Conservation (phyloP, 2,888 invertebrate genomes). For the Rosalia funebris region DNA sequence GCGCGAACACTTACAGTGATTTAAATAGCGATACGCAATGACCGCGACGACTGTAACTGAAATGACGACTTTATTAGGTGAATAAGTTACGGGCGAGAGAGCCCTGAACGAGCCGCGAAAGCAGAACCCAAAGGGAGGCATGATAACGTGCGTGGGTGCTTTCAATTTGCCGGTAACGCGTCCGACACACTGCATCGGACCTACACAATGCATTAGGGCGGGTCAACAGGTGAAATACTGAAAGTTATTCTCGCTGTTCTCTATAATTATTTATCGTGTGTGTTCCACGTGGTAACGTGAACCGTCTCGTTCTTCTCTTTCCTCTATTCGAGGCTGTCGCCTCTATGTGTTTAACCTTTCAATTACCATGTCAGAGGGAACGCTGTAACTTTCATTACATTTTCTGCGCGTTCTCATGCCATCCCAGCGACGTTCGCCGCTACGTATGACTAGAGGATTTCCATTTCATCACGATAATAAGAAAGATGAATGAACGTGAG, state of each 20-base stretch:
- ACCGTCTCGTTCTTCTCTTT: slow-evolving; percentile 1
- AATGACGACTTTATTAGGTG: too few species aligned
- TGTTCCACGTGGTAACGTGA: slow-evolving; percentile 37
- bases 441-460: neutral
- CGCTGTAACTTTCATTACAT: slow-evolving; percentile 11
- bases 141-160: slow-evolving; percentile 28
- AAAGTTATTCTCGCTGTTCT: slow-evolving; percentile 36
- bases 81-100: neutral
- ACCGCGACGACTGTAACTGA: too few species aligned
- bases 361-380: slow-evolving; percentile 27
- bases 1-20: too few species aligned
- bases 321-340: slow-evolving; percentile 13
- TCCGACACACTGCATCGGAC: slow-evolving; percentile 28
- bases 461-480: neutral
- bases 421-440: slow-evolving; percentile 3
- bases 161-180: slow-evolving; percentile 32
- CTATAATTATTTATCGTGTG: slow-evolving; percentile 42
- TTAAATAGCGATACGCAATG: too few species aligned
- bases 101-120: neutral
- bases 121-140: neutral
- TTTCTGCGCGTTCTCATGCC: slow-evolving; percentile 12
- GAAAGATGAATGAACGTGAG: slow-evolving; percentile 6
- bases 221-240: slow-evolving; percentile 28
- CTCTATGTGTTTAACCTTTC: slow-evolving; percentile 29
- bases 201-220: slow-evolving; percentile 26